Evolutionary conservation across 2,888 invertebrate species (phyloP), one percentile per base, ranked within the genome.

Genomic region (Chrysotoxum bicinctum): DNA sequence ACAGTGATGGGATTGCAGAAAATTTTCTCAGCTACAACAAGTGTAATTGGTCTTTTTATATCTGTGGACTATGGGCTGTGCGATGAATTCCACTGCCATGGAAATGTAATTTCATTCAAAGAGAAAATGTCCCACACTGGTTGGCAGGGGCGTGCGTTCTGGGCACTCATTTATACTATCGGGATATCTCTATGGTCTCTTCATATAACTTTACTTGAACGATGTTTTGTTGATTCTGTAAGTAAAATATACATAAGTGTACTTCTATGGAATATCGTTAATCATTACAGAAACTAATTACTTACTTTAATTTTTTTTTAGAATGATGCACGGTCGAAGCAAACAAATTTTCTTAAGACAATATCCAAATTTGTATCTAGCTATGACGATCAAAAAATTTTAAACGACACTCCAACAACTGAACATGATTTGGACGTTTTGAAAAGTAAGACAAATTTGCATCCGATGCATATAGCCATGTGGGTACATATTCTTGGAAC

Each of bases 1-100:
- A 37, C 88, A 94, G 94, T 93, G 90, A 93, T 94, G 93, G 93
- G 94, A 40, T 90, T 94, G 32, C 94, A 93, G 87, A 92, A 93
- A 87, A 93, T 94, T 81, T 94, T 94, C 89, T 93, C 94, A 50
- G 93, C 93, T 21, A 94, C 94, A 50, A 93, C 93, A n/a, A 93
- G 94, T 86, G 93, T 94, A 58, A 93, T 94, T 35, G 94, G 94
- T 9, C 90, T 94, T 32, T 94, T 94, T 88, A 93, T 94, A 88
- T 93, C 94, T 72, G 94, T 94, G 19, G 94, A 94, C 90, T 94
- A 94, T 89, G 94, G 93, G 6, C 91, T 94, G 14, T 94, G 94
- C 88, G 94, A 94, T 89, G 93, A 94, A 89, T 94, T 94, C 88
- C 92, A 93, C 62, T 94, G 94, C 88, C 92, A 94, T 81, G 94